phyloP scores from a whole-genome alignment of 1,140 invertebrate genomes.

The Chymomyza costata region DNA sequence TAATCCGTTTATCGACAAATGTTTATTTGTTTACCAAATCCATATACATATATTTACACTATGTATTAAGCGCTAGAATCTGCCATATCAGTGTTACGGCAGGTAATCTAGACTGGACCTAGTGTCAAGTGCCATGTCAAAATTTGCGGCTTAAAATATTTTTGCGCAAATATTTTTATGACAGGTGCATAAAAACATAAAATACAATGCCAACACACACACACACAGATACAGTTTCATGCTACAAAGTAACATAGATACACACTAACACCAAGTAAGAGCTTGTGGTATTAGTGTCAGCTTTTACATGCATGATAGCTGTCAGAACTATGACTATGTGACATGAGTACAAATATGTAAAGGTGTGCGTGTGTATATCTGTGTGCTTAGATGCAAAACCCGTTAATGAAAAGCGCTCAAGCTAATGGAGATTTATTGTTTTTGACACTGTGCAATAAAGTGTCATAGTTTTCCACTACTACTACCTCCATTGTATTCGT shows the following conservation, averaged over 20 bases:
- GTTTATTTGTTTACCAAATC: constrained; percentile 28
- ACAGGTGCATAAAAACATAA: constrained; percentile 45
- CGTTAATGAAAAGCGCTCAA: constrained; percentile 66
- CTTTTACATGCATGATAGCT: constrained; percentile 29
- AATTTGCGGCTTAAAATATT: constrained; percentile 70
- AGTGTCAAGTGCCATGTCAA: constrained; percentile 60
- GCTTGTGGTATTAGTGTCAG: constrained; percentile 27
- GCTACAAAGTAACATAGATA: too few relatives aligned
- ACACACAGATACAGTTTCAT: constrained; percentile 1
- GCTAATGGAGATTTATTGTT: constrained; percentile 68
- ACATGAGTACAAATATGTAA: constrained; percentile 13
- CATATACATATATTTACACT: constrained; percentile 33
- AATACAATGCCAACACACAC: too few relatives aligned
- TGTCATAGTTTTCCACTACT: constrained; percentile 12
- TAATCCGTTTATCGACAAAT: constrained; percentile 21
- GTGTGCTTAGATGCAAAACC: constrained; percentile 39
- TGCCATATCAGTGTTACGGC: background rate
- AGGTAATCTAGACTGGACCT: background rate
- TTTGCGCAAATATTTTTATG: constrained; percentile 64
- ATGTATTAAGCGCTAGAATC: too few relatives aligned
- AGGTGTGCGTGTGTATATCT: constrained; percentile 18
- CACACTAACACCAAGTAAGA: too few relatives aligned
- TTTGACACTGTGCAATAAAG: constrained; percentile 34
- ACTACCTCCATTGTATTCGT: too few relatives aligned
- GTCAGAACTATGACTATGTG: constrained; percentile 6